Percentiles rank a stretch among this genome's conserved stretches.
Evolutionary conservation across 2,888 invertebrate species (phyloP).

Genomic region (Strigamia crassipes): DNA sequence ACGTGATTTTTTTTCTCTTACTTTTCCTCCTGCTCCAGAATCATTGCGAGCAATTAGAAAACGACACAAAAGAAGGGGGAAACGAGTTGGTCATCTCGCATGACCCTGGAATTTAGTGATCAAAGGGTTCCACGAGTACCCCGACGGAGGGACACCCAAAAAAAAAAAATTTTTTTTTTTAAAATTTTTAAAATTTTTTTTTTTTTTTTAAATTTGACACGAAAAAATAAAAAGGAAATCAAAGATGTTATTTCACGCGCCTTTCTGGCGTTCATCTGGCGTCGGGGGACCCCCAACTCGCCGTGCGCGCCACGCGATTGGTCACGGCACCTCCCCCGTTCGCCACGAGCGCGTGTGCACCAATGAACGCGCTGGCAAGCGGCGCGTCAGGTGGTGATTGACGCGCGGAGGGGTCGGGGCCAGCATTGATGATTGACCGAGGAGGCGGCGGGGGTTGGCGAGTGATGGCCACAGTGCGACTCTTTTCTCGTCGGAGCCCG

Average conservation of each 20-base stretch:
- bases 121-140: no score
- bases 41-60: neutral
- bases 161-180: no score
- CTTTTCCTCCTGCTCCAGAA: neutral
- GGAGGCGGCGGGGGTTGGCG: constrained; percentile 11
- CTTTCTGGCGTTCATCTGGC: neutral
- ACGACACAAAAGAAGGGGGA: neutral
- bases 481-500: neutral
- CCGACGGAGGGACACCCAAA: no score
- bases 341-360: neutral
- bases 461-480: neutral
- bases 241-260: neutral
- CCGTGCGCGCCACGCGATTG: neutral
- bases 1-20: neutral
- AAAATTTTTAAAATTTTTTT: no score
- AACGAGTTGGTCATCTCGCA: neutral
- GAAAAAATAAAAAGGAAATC: neutral
- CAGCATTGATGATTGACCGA: constrained; percentile 19
- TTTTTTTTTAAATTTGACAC: no score
- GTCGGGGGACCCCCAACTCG: neutral
- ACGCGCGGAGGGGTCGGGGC: neutral
- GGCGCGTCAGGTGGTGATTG: neutral
- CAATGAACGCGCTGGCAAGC: neutral
- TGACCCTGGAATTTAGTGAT: no score
- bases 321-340: neutral